phyloP scores from a whole-genome alignment of 2,113 vertebrate species.

The Cyprinodon variegatus region DNA sequence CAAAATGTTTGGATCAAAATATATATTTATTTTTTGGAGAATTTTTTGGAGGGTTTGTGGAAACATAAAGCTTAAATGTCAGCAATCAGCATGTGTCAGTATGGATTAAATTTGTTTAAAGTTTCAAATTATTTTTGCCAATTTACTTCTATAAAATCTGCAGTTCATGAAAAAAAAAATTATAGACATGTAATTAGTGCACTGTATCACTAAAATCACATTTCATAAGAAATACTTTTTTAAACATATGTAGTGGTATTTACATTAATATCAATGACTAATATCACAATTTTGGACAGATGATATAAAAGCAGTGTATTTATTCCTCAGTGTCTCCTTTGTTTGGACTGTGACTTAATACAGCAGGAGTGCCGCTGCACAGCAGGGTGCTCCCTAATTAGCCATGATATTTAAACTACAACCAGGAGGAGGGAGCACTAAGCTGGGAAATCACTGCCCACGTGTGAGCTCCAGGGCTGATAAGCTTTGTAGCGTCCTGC shows the following conservation, averaged over 20 bases:
- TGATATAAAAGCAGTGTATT: neutral
- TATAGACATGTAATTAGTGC: too few species aligned
- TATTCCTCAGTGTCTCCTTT: neutral
- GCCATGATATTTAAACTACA: constrained; percentile 53
- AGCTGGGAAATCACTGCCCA: constrained; percentile 57
- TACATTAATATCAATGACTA: neutral
- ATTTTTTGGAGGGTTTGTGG: neutral
- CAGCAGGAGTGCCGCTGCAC: constrained; percentile 31
- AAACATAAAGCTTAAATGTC: neutral
- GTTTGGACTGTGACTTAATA: constrained; percentile 13
- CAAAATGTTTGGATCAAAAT: too few species aligned
- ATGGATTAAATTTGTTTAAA: too few species aligned
- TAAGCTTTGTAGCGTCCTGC: constrained; percentile 36
- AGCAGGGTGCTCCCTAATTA: constrained; percentile 54
- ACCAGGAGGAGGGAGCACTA: constrained; percentile 46
- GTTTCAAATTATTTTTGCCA: too few species aligned
- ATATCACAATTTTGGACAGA: neutral
- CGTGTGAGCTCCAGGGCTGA: constrained; percentile 51
- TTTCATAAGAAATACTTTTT: neutral
- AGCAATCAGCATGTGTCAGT: too few species aligned
- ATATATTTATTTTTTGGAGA: too few species aligned
- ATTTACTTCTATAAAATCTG: too few species aligned
- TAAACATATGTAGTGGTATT: neutral
- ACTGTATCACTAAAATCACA: too few species aligned
- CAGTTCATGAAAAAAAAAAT: too few species aligned